phyloP scores from a whole-genome alignment of 1,140 invertebrate genomes.

The Pogonus chalceus region DNA sequence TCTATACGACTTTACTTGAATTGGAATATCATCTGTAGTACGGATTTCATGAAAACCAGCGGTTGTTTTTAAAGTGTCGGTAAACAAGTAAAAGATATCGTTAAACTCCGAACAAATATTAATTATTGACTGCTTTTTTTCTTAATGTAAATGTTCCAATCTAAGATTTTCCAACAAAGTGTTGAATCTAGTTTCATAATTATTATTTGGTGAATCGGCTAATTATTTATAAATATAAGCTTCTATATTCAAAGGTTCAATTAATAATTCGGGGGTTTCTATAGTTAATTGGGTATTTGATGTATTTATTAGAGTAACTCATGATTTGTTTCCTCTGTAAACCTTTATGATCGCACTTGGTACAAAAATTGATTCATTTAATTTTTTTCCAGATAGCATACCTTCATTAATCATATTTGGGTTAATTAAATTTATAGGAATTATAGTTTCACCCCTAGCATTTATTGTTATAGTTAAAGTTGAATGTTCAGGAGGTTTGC shows the following conservation, averaged over 20 bases:
- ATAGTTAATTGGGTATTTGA: neutral
- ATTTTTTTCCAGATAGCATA: too few species aligned
- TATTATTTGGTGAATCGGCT: too few species aligned
- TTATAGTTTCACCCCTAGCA: too few species aligned
- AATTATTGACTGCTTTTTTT: neutral
- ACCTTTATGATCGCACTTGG: too few species aligned
- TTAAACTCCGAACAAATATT: neutral
- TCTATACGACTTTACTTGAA: conserved; percentile 27
- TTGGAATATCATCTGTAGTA: conserved; percentile 20
- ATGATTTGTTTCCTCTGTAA: neutral
- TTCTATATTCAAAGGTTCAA: neutral
- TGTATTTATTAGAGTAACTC: neutral
- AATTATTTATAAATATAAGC: neutral
- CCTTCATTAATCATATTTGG: too few species aligned
- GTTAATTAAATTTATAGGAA: too few species aligned
- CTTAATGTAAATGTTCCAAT: neutral
- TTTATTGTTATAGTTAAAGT: too few species aligned
- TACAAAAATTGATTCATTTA: too few species aligned
- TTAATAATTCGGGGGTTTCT: neutral
- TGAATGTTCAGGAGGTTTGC: too few species aligned
- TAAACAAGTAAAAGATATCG: neutral
- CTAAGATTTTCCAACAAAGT: neutral
- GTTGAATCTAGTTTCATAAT: too few species aligned
- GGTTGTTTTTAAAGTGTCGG: conserved; percentile 14
- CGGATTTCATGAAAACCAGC: conserved; percentile 26